These are phyloP conservation scores for Larimichthys crocea DNA, from an alignment of 2,113 vertebrate genomes.

Conservation along the genomic window DNA sequence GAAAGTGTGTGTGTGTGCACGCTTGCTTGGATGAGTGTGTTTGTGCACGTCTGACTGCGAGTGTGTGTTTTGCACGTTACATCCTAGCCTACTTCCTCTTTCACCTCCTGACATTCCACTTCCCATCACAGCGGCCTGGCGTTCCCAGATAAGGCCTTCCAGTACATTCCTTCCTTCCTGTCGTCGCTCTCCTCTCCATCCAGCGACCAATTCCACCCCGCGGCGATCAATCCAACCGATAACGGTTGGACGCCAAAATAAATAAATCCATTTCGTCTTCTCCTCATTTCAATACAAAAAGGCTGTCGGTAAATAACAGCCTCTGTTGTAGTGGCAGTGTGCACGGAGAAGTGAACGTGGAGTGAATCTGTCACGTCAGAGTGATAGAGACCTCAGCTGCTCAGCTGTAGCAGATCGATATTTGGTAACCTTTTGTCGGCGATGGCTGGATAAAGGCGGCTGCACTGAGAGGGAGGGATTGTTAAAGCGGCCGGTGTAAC, in stretches of 20 bases:
- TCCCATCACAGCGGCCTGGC: constrained; percentile 81
- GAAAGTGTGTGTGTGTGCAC: constrained; percentile 29
- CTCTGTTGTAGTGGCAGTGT: not conserved
- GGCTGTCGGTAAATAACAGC: not conserved
- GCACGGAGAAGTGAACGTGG: not conserved
- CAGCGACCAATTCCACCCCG: constrained; percentile 65
- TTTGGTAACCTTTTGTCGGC: constrained; percentile 24
- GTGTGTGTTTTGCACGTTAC: constrained; percentile 44
- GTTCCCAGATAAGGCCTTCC: constrained; percentile 83
- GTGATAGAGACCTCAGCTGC: constrained; percentile 18
- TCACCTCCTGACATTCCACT: constrained; percentile 79
- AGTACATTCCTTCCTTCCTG: constrained; percentile 76
- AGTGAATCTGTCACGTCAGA: not conserved
- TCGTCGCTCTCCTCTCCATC: constrained; percentile 53
- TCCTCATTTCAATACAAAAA: constrained; percentile 30
- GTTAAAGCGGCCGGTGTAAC: constrained; percentile 19
- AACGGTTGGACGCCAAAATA: constrained; percentile 62
- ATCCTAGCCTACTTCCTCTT: constrained; percentile 77
- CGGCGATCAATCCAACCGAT: constrained; percentile 75
- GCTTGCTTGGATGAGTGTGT: constrained; percentile 42
- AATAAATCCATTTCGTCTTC: constrained; percentile 69
- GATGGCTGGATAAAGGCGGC: constrained; percentile 3
- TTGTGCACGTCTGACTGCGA: not conserved
- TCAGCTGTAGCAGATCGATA: constrained; percentile 30
- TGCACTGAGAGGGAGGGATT: constrained; percentile 5